Percentiles rank a stretch among this genome's conserved stretches.
Evolutionary conservation across 2,113 vertebrate genomes (phyloP).

Genomic region (Coracopsis vasa): DNA sequence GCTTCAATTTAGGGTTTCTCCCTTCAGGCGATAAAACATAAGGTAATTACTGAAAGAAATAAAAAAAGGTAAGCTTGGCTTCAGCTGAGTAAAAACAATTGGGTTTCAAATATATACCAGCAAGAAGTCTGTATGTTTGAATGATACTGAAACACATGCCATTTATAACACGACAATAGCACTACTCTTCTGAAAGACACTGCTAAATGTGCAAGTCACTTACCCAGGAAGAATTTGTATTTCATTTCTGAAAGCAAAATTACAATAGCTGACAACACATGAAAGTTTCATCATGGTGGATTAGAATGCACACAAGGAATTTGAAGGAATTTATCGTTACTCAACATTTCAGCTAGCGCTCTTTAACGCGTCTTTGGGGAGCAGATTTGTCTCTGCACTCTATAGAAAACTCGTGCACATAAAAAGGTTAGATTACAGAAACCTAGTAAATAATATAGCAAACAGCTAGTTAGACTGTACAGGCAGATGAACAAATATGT

Average conservation of each 20-base stretch:
- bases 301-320: constrained; percentile 66
- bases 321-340: constrained; percentile 74
- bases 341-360: constrained; percentile 73
- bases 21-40: constrained; percentile 57
- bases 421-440: constrained; percentile 62
- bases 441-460: constrained; percentile 71
- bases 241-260: constrained; percentile 78
- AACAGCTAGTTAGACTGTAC: constrained; percentile 48
- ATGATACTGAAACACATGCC: constrained; percentile 65
- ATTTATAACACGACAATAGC: constrained; percentile 64
- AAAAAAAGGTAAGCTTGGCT: constrained; percentile 64
- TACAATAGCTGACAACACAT: constrained; percentile 81
- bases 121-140: constrained; percentile 63
- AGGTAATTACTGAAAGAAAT: constrained; percentile 66
- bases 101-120: constrained; percentile 61
- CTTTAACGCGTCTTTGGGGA: constrained; percentile 70
- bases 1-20: constrained; percentile 26
- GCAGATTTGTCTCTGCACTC: constrained; percentile 68
- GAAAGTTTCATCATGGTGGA: constrained; percentile 74
- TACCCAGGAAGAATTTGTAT: constrained; percentile 68
- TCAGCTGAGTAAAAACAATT: constrained; percentile 66
- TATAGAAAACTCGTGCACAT: constrained; percentile 50
- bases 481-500: constrained; percentile 8
- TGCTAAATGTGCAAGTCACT: constrained; percentile 70
- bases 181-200: constrained; percentile 69